phyloP scores from a whole-genome alignment of 2,888 invertebrate genomes.

The Fragum fragum region DNA sequence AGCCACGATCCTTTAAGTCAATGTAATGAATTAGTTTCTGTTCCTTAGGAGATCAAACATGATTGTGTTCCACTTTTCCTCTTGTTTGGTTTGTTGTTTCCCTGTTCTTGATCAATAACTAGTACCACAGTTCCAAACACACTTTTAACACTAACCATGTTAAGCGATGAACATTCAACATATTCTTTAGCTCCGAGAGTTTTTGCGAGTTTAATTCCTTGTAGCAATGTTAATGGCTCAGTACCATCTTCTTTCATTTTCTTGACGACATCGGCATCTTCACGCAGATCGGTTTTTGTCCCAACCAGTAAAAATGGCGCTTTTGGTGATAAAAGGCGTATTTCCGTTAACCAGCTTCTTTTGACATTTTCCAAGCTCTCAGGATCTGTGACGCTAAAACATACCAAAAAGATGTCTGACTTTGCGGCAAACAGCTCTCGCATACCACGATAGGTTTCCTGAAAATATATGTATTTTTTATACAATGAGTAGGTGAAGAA shows the following conservation, averaged over 20 bases:
- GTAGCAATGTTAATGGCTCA: constrained; percentile 62
- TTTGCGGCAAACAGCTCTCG: constrained; percentile 74
- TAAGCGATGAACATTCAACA: constrained; percentile 78
- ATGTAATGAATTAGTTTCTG: too few species aligned
- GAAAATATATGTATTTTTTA: too few species aligned
- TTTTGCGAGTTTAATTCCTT: constrained; percentile 74
- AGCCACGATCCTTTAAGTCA: too few species aligned
- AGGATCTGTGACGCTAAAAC: constrained; percentile 78
- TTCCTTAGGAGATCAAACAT: constrained; percentile 12
- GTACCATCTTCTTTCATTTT: constrained; percentile 56
- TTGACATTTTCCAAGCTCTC: constrained; percentile 73
- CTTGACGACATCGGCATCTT: constrained; percentile 53
- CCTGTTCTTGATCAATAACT: constrained; percentile 52
- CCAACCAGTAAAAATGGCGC: constrained; percentile 76
- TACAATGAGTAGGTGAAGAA: too few species aligned
- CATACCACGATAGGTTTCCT: constrained; percentile 80
- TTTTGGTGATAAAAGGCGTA: constrained; percentile 63
- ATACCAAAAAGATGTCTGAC: constrained; percentile 77
- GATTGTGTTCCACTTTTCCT: constrained; percentile 25
- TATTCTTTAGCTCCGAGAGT: constrained; percentile 74
- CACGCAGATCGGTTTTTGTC: constrained; percentile 74
- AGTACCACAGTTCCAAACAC: constrained; percentile 74
- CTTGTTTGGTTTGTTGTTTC: constrained; percentile 34
- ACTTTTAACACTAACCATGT: constrained; percentile 72
- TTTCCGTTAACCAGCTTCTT: constrained; percentile 78